These are phyloP conservation scores for Drosophila suboccidentalis DNA, from an alignment of 2,888 invertebrate species.

Conservation along the genomic window DNA sequence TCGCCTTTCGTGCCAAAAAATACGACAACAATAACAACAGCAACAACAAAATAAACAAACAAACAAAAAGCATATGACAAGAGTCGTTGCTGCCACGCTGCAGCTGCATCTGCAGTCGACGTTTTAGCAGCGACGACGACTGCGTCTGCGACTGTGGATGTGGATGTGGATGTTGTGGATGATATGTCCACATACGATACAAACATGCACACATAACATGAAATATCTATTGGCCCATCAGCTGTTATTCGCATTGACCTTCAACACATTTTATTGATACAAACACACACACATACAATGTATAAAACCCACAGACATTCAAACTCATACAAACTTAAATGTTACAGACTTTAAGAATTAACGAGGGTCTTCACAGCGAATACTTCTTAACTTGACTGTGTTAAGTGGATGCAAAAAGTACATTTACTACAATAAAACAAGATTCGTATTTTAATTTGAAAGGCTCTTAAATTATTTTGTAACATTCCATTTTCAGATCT, in stretches of 20 bases:
- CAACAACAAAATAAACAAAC: slow-evolving; percentile 38
- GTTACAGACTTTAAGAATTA: background rate
- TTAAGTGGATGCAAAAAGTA: background rate
- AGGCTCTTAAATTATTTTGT: background rate
- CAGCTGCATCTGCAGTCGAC: slow-evolving; percentile 40
- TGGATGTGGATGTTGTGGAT: slow-evolving; percentile 6
- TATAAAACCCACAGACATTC: background rate
- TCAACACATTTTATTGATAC: slow-evolving; percentile 40
- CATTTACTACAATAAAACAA: background rate
- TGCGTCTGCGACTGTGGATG: background rate
- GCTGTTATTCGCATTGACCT: slow-evolving; percentile 56
- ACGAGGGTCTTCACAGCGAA: background rate
- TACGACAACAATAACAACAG: slow-evolving; percentile 27
- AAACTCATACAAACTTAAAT: background rate
- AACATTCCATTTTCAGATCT: background rate
- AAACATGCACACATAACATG: background rate
- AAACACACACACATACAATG: background rate
- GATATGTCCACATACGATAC: slow-evolving; percentile 4
- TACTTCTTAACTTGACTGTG: background rate
- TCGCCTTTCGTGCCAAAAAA: slow-evolving; percentile 61
- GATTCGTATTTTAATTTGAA: too few species aligned
- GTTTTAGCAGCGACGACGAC: slow-evolving; percentile 11
- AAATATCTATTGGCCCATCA: slow-evolving; percentile 25
- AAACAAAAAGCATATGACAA: slow-evolving; percentile 58
- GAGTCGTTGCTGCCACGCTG: slow-evolving; percentile 27